Evolutionary conservation across 1,140 invertebrate genomes (phyloP), one percentile per base, ranked within the genome.

Genomic region (Matsumurasca onukii): DNA sequence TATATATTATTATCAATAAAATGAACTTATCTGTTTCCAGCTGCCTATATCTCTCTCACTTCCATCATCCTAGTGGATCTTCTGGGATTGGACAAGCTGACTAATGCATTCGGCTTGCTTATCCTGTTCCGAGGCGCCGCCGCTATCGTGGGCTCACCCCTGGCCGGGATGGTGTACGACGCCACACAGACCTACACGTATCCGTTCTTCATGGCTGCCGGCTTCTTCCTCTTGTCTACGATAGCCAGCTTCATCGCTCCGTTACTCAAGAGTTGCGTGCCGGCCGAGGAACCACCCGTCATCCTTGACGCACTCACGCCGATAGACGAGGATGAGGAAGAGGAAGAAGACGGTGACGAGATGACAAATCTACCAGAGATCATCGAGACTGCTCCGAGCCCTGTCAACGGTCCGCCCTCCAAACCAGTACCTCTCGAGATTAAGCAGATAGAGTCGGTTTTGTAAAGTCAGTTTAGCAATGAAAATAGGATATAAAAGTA

Each of bases 11-110:
- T n/a, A n/a, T n/a, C n/a, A n/a, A n/a, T n/a, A n/a, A n/a, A n/a
- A n/a, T n/a, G n/a, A n/a, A n/a, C n/a, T n/a, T n/a, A n/a, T n/a
- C n/a, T 39, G 75, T 71, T 83, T 88, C 71, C 82, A 96, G 94
- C 97, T 72, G 96, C 95, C 31, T 99, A 98, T 80, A 97, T 99
- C 74, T 98, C 95, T 0, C 82, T 99, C 48, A 98, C 97, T 34
- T 99, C 97, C 22, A 98, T 99, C 77, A 97, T 99, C 75, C 83
- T 99, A 57, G 96, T 98, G 72, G 97, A 99, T 77, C 82, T 98
- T 20, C 84, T 99, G 31, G 97, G 97, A 15, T 82, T 99, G 75
- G 95, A 98, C 74, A 95, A 94, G 80, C 81, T 99, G 69, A 98
- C 97, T 45, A 98, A 97, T 78, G 95, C 96, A 24, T 99, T 98